A percentile compares a stretch with the other conserved stretches of the same genome.
These are phyloP conservation scores for Halictus quadricinctus DNA, from an alignment of 2,888 invertebrate genomes.

Conservation along the genomic window DNA sequence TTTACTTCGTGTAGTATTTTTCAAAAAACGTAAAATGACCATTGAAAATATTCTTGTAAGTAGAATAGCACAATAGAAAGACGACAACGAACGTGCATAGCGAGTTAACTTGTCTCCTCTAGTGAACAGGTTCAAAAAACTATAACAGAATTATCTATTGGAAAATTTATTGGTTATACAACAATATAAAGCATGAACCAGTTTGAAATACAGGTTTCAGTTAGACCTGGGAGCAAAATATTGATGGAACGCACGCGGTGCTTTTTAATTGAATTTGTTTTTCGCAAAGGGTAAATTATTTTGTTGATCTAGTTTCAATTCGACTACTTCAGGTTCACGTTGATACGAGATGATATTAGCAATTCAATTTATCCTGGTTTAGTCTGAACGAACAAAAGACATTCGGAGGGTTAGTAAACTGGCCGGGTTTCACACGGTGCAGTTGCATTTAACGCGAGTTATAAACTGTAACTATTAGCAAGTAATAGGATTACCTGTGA, in stretches of 20 bases:
- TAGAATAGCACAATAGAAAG: background rate
- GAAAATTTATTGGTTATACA: background rate
- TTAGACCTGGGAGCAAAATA: background rate
- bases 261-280: background rate
- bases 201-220: background rate
- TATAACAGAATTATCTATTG: background rate
- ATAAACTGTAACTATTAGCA: constrained; percentile 5
- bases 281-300: background rate
- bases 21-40: background rate
- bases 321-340: background rate
- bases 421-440: background rate
- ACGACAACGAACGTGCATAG: background rate
- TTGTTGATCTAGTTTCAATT: background rate
- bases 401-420: background rate
- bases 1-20: background rate
- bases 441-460: background rate
- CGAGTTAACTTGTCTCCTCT: background rate
- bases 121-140: background rate
- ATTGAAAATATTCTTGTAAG: background rate
- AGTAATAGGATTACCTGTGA: background rate
- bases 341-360: background rate
- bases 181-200: background rate
- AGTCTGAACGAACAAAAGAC: background rate
- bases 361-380: background rate
- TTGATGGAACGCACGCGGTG: background rate